A percentile compares a stretch with the other conserved stretches of the same genome.
These are phyloP conservation scores for Spodoptera frugiperda DNA, from an alignment of 1,140 invertebrate species.

Conservation along the genomic window DNA sequence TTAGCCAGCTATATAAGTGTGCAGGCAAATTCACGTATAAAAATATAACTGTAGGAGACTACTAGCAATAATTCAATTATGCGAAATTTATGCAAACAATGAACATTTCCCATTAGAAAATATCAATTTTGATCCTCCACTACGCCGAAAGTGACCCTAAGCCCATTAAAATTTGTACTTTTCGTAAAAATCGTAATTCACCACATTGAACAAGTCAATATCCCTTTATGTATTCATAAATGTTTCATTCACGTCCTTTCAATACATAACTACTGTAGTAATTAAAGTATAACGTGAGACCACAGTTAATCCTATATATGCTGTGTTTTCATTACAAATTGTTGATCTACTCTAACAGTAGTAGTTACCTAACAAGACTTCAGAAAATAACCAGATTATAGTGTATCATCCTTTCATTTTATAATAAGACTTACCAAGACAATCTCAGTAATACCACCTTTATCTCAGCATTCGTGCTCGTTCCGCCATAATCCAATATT, in stretches of 20 bases:
- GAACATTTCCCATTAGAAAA: not conserved
- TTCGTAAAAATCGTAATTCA: not conserved
- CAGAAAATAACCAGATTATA: slow-evolving; percentile 31
- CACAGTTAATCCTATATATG: not conserved
- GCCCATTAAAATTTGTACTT: slow-evolving; percentile 6
- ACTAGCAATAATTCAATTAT: no score
- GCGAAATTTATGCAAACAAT: not conserved
- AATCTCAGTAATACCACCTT: slow-evolving; percentile 45
- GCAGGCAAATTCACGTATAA: no score
- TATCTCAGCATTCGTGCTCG: slow-evolving; percentile 43
- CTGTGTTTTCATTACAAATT: not conserved
- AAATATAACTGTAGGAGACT: no score
- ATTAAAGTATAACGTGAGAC: not conserved
- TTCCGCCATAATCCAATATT: slow-evolving; percentile 35
- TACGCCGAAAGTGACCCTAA: slow-evolving; percentile 27
- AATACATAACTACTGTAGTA: no score
- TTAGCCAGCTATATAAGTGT: no score
- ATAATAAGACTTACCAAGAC: slow-evolving; percentile 40
- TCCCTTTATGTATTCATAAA: no score
- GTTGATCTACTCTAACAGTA: not conserved
- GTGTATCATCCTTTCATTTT: slow-evolving; percentile 19
- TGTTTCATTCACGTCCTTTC: no score
- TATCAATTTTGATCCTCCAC: not conserved
- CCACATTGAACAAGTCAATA: not conserved
- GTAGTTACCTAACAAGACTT: slow-evolving; percentile 7